Evolutionary conservation across 2,113 vertebrate genomes (phyloP), one percentile per base, ranked within the genome.

Genomic region (Peucedramus taeniatus): DNA sequence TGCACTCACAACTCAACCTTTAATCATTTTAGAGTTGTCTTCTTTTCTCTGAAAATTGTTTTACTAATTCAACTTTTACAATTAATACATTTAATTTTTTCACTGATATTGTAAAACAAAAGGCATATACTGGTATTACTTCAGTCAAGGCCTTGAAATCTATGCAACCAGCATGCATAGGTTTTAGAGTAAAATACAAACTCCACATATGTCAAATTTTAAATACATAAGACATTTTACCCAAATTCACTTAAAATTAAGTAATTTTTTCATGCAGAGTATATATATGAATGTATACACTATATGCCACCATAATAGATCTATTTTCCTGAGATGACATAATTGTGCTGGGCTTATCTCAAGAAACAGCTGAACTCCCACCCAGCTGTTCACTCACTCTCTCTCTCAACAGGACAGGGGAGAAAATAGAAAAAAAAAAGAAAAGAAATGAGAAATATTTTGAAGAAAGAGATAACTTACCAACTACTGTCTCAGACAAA

Each of bases 1-100:
- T 18, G 14, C 14, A 53, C 16, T 53, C 39, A 68, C 10, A 60
- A 53, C 14, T 75, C n/a, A 68, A 61, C 96, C 70, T 96, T 96
- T 97, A 87, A 96, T 94, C 88, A 97, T 87, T 94, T 94, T 60
- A 85, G 96, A 81, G 92, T 96, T 51, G 87, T 72, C 71, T 95
- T 93, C 74, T 96, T 96, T 93, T 84, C 31, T 31, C 20, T 40
- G 28, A 42, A 88, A 75, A 70, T 2, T 94, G 60, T 68, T 95
- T 94, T 87, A 97, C 94, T 89, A 94, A 89, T 83, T 91, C 87
- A 90, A 87, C 49, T 86, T 97, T 95, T 97, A 94, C 84, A 64
- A 70, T 83, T 37, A 87, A 78, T 53, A 90, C 40, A 77, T 94
- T 97, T 93, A 83, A 82, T 94, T 82, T 88, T 76, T 65, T 97